Conservation (phyloP, 2,797 vertebrate genomes). For the Distichodus sexfasciatus region DNA sequence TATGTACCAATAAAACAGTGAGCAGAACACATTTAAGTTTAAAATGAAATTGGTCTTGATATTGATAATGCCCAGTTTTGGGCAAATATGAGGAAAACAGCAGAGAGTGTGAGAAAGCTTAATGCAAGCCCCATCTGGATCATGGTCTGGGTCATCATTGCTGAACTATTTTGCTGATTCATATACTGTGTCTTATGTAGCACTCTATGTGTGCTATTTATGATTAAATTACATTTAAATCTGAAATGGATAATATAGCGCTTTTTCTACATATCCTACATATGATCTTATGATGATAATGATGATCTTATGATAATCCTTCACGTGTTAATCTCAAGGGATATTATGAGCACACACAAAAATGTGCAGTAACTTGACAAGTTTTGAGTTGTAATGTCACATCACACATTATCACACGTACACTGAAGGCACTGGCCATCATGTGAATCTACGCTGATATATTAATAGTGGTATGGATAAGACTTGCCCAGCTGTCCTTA, state of each 20-base stretch:
- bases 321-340: no score
- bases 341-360: not conserved
- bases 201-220: not conserved
- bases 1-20: no score
- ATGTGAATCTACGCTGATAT: not conserved
- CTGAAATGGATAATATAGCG: no score
- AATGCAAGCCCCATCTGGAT: conserved; percentile 29
- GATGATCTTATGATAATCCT: no score
- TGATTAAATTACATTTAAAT: no score
- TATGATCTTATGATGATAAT: no score
- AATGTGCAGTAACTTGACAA: not conserved
- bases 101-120: conserved; percentile 1
- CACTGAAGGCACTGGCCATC: not conserved
- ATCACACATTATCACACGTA: not conserved
- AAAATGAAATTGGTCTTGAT: no score
- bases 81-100: no score
- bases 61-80: no score
- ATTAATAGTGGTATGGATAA: conserved; percentile 4
- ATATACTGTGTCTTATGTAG: conserved; percentile 28
- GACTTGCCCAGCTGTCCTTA: not conserved
- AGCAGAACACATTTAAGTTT: no score
- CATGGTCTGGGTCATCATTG: conserved; percentile 14
- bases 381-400: not conserved
- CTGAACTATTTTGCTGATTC: conserved; percentile 7
- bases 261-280: no score